A percentile compares a stretch with the other conserved stretches of the same genome.
These are phyloP conservation scores for Scytalopus superciliaris DNA, from an alignment of 2,113 vertebrate genomes.

Conservation along the genomic window DNA sequence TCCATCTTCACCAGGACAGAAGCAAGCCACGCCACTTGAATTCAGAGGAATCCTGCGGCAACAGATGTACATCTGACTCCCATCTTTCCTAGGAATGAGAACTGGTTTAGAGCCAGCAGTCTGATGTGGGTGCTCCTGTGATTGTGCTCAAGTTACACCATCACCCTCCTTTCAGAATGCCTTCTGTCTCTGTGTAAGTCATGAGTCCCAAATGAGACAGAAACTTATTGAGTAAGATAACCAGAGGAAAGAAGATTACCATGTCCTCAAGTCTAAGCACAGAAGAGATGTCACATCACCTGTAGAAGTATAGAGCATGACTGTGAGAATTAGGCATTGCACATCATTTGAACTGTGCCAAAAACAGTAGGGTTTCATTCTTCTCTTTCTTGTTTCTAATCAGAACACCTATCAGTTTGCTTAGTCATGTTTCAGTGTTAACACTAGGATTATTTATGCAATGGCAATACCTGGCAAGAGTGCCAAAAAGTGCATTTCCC, in stretches of 20 bases:
- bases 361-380: background rate
- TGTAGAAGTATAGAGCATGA: background rate
- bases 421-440: background rate
- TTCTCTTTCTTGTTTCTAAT: background rate
- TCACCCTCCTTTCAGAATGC: background rate
- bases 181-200: background rate
- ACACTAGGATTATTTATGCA: background rate
- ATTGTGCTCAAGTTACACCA: background rate
- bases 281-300: background rate
- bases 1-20: background rate
- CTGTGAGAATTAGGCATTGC: background rate
- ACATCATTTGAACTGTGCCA: background rate
- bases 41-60: background rate
- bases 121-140: background rate
- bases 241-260: background rate
- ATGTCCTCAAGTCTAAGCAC: background rate
- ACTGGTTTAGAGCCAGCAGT: background rate
- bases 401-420: rapidly evolving
- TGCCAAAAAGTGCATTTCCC: background rate
- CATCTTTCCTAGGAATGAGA: rapidly evolving
- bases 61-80: background rate
- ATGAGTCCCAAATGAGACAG: background rate
- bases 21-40: background rate
- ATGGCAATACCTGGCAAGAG: background rate
- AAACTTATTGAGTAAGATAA: background rate